Evolutionary conservation across 2,888 invertebrate genomes (phyloP), one percentile per base, ranked within the genome.

Genomic region (Ophioninae sp.): DNA sequence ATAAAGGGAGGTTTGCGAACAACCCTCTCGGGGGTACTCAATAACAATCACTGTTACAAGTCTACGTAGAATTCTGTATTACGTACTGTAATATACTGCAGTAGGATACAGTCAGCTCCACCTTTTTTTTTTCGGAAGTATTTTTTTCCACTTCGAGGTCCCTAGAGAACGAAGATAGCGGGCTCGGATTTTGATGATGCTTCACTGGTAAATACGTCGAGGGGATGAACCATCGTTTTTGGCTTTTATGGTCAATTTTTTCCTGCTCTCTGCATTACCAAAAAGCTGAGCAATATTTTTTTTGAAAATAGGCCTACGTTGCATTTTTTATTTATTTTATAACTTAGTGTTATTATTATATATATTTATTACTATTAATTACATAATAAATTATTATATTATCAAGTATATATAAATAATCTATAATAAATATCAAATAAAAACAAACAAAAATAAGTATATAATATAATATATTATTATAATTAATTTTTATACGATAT

Each of bases 21-120:
- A 76, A 82, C 82, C 56, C 84, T 84, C 84, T 73, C 65, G 84
- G 82, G 84, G 79, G 84, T 84, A 76, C 84, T 84, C 84, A 84
- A 84, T 84, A 84, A 84, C 84, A 84, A 84, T 84, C 84, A 84
- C 73, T 59, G 59, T 67, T 79, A 59, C 79, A 76, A 61, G 70
- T 84, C 79, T 79, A 79, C 75, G 67, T 62, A 79, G 68, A 50
- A 65, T 79, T 44, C 41, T 23, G 67, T 50, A 65, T 41, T 59
- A 73, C 76, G 82, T 79, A 72, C 79, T 59, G 37, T 65, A 75
- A 82, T 79, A 75, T 56, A 81, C 69, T 64, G 70, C 50, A 59
- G 21, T 39, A 13, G 59, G 30, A 30, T 64, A 50, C 50, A 72
- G 64, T 37, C 20, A 64, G 64, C 70, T 82, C 73, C 76, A 73